Evolutionary conservation across 2,797 vertebrate genomes (phyloP).

Genomic region (Coreius guichenoti): DNA sequence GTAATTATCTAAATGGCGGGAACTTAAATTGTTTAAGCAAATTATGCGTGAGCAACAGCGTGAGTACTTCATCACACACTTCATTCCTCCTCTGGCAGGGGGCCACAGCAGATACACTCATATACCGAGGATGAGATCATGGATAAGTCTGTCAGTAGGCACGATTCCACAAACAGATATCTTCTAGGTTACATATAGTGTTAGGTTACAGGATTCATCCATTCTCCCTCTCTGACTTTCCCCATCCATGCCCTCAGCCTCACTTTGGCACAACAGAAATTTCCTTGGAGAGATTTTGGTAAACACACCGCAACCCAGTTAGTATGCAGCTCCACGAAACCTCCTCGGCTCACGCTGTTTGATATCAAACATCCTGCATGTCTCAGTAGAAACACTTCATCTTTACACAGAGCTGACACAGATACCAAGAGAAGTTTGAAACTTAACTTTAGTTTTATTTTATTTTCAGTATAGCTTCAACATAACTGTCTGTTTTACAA

Average conservation of each 20-base stretch:
- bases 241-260: conserved; percentile 16
- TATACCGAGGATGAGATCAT: conserved; percentile 35
- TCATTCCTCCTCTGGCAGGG: conserved; percentile 25
- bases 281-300: conserved; percentile 40
- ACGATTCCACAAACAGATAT: conserved; percentile 27
- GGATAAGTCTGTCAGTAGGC: conserved; percentile 22
- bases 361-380: conserved; percentile 47
- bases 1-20: conserved; percentile 38
- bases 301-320: conserved; percentile 44
- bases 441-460: conserved; percentile 23
- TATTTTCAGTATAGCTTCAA: neutral
- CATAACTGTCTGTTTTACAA: neutral
- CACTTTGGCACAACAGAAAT: conserved; percentile 31
- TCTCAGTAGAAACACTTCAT: conserved; percentile 36
- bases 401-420: conserved; percentile 37
- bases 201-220: conserved; percentile 33
- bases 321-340: conserved; percentile 29
- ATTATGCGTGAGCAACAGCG: neutral
- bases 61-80: conserved; percentile 16
- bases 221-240: conserved; percentile 24
- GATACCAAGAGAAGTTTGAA: neutral
- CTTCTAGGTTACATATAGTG: conserved; percentile 20
- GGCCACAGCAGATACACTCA: conserved; percentile 22
- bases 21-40: conserved; percentile 24
- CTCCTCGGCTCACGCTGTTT: conserved; percentile 40